Evolutionary conservation across 2,797 vertebrate species (phyloP), one percentile per base, ranked within the genome.

Genomic region (Micrastur ruficollis): DNA sequence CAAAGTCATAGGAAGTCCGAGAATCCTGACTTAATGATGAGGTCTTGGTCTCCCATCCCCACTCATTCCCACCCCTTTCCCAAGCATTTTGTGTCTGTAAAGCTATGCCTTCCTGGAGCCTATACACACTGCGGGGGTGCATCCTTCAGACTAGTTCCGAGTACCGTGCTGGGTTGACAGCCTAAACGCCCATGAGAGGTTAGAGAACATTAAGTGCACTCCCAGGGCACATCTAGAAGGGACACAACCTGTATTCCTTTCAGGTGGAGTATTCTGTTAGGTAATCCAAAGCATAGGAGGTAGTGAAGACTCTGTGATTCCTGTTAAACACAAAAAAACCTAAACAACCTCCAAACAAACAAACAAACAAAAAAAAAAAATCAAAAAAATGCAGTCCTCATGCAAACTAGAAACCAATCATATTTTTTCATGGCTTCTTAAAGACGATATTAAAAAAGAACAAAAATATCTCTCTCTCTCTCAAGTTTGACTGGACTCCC

Each of bases 401-500:
- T 19, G 5, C 67, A 86, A 76, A 49, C 49, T 63, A 17, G 73
- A 93, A 66, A 9, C 1, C 8, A 47, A 19, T 2, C 26, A 25
- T 2, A 6, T 5, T 67, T 84, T 61, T 47, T 55, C 1, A 6
- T 11, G 9, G 20, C 10, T 78, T 73, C 19, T 72, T 25, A 71
- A 70, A 73, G 23, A 53, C 11, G 7, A 18, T 14, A 3, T 59
- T 42, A 38, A 14, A 46, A 49, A 72, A 5, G 3, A 2, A 36
- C 29, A 26, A 34, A 26, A 6, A 5, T 0, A 21, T 16, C 17
- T 7, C 31, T 22, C 14, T 12, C 11, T 7, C 2, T 0, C 6
- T 5, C 9, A 52, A 65, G 2, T 50, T 62, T 75, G 36, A 72
- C 23, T 20, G 18, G n/a, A 65, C 15, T 93, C 16, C 10, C 5